Conservation (phyloP, 1,140 invertebrate genomes). For the Batillaria attramentaria region DNA sequence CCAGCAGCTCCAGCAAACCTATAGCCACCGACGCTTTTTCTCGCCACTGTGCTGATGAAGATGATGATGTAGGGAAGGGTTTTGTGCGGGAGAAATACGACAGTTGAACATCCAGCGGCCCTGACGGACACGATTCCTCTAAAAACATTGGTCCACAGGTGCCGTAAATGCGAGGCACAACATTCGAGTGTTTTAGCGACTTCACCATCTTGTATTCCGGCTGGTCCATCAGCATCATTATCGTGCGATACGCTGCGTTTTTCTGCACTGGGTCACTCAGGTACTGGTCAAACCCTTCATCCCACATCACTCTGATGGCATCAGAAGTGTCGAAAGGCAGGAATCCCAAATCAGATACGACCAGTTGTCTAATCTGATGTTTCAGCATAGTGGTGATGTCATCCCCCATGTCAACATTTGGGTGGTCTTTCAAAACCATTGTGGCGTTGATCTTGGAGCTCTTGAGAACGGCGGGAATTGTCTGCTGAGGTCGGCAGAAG, state of each 20-base stretch:
- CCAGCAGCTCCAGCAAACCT: slow-evolving; percentile 77
- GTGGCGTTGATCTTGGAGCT: slow-evolving; percentile 35
- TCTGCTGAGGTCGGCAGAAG: slow-evolving; percentile 33
- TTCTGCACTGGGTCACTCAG: slow-evolving; percentile 16
- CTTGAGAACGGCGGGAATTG: slow-evolving; percentile 46
- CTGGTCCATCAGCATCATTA: slow-evolving; percentile 78
- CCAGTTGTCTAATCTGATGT: too few species aligned
- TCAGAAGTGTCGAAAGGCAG: slow-evolving; percentile 33
- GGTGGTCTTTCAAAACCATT: background rate
- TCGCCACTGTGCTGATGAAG: slow-evolving; percentile 70
- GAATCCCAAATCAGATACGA: slow-evolving; percentile 30
- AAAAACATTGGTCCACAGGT: slow-evolving; percentile 79
- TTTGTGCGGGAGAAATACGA: slow-evolving; percentile 57
- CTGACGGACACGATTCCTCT: slow-evolving; percentile 75
- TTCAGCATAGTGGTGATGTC: too few species aligned
- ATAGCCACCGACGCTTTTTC: slow-evolving; percentile 72
- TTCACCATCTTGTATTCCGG: slow-evolving; percentile 79
- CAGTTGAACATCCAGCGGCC: slow-evolving; percentile 59
- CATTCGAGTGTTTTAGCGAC: slow-evolving; percentile 75
- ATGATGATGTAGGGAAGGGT: slow-evolving; percentile 1
- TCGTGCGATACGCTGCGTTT: slow-evolving; percentile 73
- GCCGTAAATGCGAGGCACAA: slow-evolving; percentile 79
- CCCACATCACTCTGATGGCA: slow-evolving; percentile 53
- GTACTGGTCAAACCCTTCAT: slow-evolving; percentile 37
- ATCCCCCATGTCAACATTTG: too few species aligned